Base-by-base conservation (phyloP, 2,888 invertebrate species). In the Vanessa cardui region DNA sequence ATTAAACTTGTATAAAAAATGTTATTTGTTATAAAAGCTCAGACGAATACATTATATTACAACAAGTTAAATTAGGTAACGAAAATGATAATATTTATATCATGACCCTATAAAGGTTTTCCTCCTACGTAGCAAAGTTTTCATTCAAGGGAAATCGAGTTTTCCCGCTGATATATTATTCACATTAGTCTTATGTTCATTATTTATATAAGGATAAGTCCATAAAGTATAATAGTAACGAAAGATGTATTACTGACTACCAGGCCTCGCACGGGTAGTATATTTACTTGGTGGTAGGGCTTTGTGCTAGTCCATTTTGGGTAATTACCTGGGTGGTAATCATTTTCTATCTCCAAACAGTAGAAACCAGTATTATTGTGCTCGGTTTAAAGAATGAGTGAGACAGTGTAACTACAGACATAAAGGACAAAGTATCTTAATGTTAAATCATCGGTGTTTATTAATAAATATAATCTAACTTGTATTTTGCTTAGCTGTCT, bases 91-190 rank as follows among this genome's bases (percentile, higher is more conserved):
- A 59, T 58, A 63, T 63, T 63, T 59, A 47, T 63, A 58, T 39
- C 58, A 58, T 50, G 44, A 67, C 58, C 58, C 44, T 45, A 26
- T 52, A 26, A 44, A 59, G 46, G 50, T 50, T 47, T 58, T 33
- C 20, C 31, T 20, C 61, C 61, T 47, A 65, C 58, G 52, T 45
- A 62, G 31, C 45, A 52, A 62, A 59, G 47, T 59, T 39, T 39
- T 44, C 47, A 31, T 62, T 52, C 31, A n/a, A 58, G 61, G 65
- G n/a, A 65, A 62, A 62, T 62, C 58, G 58, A 62, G 54, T 62
- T 26, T 45, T 52, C 18, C 50, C 62, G 50, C 49, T 54, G 31
- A 64, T 64, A 59, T 20, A 64, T 52, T 65, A 65, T 65, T 65
- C 52, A 54, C 45, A 65, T 65, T 65, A 46, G 21, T 60, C 9